Conservation (phyloP, 1,140 invertebrate genomes). For the Hylaeus volcanicus region DNA sequence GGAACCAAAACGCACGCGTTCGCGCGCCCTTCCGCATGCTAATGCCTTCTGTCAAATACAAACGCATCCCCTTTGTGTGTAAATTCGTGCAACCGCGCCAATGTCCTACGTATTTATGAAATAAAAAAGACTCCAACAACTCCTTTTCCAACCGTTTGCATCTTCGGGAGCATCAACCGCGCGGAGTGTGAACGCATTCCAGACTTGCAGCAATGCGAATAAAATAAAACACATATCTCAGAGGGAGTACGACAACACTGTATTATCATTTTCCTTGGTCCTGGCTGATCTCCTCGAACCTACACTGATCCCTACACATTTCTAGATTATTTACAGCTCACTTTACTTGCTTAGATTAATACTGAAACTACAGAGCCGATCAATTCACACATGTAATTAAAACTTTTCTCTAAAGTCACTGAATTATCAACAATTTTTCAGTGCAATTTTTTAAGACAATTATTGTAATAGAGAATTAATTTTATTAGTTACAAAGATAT, state of each 20-base stretch:
- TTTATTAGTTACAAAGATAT: too few species aligned
- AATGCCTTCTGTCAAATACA: constrained; percentile 35
- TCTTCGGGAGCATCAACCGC: neutral
- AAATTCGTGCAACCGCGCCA: constrained; percentile 48
- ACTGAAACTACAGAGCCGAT: too few species aligned
- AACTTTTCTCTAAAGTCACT: too few species aligned
- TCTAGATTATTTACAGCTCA: too few species aligned
- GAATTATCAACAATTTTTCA: too few species aligned
- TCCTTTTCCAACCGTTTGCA: constrained; percentile 30
- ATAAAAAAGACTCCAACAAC: constrained; percentile 26
- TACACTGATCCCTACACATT: too few species aligned
- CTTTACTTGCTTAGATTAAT: too few species aligned
- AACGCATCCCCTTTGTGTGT: constrained; percentile 62
- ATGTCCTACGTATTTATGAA: constrained; percentile 36
- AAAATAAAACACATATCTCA: neutral
- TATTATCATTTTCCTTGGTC: neutral
- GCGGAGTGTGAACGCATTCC: neutral
- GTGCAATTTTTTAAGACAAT: too few species aligned
- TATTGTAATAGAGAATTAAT: too few species aligned
- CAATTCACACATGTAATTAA: too few species aligned
- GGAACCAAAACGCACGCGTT: constrained; percentile 37
- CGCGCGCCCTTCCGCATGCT: constrained; percentile 47
- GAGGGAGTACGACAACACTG: neutral
- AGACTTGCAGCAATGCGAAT: neutral
- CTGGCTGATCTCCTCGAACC: too few species aligned